These are phyloP conservation scores for Baronia brevicornis DNA, from an alignment of 2,888 invertebrate genomes.

Conservation along the genomic window DNA sequence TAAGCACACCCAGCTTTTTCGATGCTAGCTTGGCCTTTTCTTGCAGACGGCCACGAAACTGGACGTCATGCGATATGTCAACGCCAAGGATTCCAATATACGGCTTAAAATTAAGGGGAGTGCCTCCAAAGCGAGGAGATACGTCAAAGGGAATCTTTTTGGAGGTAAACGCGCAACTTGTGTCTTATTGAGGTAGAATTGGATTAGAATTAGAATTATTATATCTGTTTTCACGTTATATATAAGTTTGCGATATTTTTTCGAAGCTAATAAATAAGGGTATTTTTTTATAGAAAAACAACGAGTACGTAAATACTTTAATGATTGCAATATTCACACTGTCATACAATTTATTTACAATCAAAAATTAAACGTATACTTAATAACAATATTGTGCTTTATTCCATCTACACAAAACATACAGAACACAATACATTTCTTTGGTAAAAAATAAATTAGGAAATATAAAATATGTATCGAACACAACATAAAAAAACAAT, in stretches of 20 bases:
- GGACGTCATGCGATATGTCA: no score
- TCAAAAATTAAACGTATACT: conserved; percentile 57
- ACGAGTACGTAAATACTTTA: conserved; percentile 69
- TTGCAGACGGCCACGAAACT: no score
- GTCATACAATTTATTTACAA: conserved; percentile 67
- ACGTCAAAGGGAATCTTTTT: no score
- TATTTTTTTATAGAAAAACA: conserved; percentile 14
- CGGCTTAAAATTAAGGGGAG: no score
- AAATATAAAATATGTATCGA: conserved; percentile 39
- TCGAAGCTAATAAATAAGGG: not conserved
- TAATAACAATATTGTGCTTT: conserved; percentile 70
- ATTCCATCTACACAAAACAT: conserved; percentile 33
- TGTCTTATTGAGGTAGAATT: no score
- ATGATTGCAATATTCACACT: conserved; percentile 70
- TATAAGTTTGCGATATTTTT: not conserved
- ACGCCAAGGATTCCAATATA: no score
- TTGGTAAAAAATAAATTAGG: conserved; percentile 31
- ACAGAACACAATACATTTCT: conserved; percentile 31
- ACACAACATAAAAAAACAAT: conserved; percentile 27
- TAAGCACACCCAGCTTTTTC: no score
- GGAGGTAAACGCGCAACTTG: no score
- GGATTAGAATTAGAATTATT: no score
- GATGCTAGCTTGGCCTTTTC: no score
- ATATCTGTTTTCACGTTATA: not conserved
- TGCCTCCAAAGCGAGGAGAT: no score